Percentiles rank a stretch among this genome's conserved stretches.
phyloP scores from a whole-genome alignment of 2,113 vertebrate species.

The Edolisoma coerulescens region DNA sequence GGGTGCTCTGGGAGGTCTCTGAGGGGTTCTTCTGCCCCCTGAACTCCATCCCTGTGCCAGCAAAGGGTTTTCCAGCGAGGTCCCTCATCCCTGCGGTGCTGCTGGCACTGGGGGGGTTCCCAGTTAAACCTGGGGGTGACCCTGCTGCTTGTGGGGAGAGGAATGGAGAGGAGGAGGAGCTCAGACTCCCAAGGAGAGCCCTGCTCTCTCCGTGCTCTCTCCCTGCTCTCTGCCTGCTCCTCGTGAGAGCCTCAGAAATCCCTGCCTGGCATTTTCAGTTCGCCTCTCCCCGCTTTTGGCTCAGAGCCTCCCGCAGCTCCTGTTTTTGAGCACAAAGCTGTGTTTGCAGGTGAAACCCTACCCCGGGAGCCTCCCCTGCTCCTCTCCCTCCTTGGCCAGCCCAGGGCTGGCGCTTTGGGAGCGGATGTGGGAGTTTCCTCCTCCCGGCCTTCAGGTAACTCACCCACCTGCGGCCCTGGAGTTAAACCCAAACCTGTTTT shows the following conservation, averaged over 20 bases:
- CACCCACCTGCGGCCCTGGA: constrained; percentile 16
- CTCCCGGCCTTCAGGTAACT: constrained; percentile 48
- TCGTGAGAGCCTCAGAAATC: neutral
- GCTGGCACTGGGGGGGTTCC: neutral
- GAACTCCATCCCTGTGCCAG: neutral
- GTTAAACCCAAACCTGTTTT: constrained; percentile 9
- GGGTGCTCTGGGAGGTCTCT: neutral
- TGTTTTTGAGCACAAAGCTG: neutral
- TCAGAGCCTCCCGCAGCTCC: neutral
- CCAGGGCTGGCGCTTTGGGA: rapidly evolving
- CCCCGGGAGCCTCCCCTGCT: neutral
- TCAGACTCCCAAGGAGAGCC: neutral
- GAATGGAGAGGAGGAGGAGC: neutral
- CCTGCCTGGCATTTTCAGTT: neutral
- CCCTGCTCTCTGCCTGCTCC: neutral
- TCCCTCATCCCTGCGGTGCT: neutral
- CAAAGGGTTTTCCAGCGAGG: neutral
- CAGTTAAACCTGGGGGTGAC: neutral
- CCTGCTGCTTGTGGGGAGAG: too few species aligned
- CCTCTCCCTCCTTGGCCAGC: neutral
- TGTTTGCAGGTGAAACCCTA: constrained; percentile 38
- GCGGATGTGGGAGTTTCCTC: constrained; percentile 52
- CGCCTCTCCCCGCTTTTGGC: neutral
- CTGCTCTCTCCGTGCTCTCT: neutral
- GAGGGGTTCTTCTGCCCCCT: neutral